Evolutionary conservation across 2,888 invertebrate genomes (phyloP).

Genomic region (Lamellibrachia satsuma): DNA sequence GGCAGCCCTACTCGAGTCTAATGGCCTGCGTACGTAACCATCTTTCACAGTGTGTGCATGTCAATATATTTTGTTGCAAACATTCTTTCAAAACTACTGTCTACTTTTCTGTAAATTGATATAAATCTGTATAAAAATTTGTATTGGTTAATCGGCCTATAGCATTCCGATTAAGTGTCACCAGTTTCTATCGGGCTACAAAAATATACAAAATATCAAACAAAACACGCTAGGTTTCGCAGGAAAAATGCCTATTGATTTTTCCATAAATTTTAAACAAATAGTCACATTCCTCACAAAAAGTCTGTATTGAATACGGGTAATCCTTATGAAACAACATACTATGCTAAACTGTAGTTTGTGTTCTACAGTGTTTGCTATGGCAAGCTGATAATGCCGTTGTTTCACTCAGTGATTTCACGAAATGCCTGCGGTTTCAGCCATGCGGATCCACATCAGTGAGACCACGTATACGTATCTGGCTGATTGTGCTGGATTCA

Average conservation of each 20-base stretch:
- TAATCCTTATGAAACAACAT: not conserved
- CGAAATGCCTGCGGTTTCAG: slow-evolving; percentile 40
- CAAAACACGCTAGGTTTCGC: too few relatives aligned
- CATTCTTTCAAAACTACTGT: not conserved
- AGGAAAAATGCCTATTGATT: too few relatives aligned
- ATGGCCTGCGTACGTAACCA: slow-evolving; percentile 32
- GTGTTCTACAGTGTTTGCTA: not conserved
- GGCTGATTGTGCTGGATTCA: slow-evolving; percentile 43
- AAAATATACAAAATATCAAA: not conserved
- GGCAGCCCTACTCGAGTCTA: slow-evolving; percentile 37
- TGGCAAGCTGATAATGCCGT: slow-evolving; percentile 18
- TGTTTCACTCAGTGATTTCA: too few relatives aligned
- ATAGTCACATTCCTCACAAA: not conserved
- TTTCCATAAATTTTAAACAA: too few relatives aligned
- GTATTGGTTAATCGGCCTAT: not conserved
- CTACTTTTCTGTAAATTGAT: not conserved
- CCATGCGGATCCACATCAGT: slow-evolving; percentile 53
- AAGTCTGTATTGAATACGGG: not conserved
- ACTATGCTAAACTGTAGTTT: slow-evolving; percentile 33
- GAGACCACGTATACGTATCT: slow-evolving; percentile 43
- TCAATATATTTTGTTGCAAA: not conserved
- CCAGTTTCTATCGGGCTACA: not conserved
- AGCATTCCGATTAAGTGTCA: not conserved
- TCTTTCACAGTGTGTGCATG: not conserved
- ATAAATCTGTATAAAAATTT: not conserved